Percentiles rank a stretch among this genome's conserved stretches.
Conservation (phyloP, 2,113 vertebrate genomes). For the Neolamprologus fasciatus region DNA sequence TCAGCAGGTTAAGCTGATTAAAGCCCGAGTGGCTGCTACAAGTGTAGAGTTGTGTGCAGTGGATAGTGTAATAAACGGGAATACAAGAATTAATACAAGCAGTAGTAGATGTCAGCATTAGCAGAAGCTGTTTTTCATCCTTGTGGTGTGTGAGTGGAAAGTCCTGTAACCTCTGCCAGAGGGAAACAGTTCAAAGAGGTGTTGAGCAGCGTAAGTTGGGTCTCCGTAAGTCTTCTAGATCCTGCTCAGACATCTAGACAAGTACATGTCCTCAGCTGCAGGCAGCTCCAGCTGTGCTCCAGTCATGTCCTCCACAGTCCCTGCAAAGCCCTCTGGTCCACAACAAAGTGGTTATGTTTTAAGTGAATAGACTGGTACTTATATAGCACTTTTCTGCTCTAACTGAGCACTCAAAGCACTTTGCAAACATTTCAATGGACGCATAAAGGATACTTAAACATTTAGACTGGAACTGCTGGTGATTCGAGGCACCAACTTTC, state of each 20-base stretch:
- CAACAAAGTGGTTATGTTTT: not conserved
- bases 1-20: conserved; percentile 1
- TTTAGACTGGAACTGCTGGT: not conserved
- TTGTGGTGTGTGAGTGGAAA: not conserved
- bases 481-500: not conserved
- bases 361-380: not conserved
- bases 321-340: accelerated
- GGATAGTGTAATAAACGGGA: not conserved
- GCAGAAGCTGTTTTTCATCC: not conserved
- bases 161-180: not conserved
- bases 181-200: not conserved
- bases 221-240: not conserved
- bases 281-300: not conserved
- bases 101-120: not conserved
- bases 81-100: not conserved
- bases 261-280: not conserved
- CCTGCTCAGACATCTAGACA: not conserved
- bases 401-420: not conserved
- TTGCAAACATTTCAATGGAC: not conserved
- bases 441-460: not conserved
- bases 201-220: not conserved
- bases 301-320: not conserved
- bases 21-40: not conserved
- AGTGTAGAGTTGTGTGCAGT: not conserved
- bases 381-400: not conserved